These are phyloP conservation scores for Heliothis virescens DNA, from an alignment of 1,140 invertebrate genomes.

Conservation along the genomic window DNA sequence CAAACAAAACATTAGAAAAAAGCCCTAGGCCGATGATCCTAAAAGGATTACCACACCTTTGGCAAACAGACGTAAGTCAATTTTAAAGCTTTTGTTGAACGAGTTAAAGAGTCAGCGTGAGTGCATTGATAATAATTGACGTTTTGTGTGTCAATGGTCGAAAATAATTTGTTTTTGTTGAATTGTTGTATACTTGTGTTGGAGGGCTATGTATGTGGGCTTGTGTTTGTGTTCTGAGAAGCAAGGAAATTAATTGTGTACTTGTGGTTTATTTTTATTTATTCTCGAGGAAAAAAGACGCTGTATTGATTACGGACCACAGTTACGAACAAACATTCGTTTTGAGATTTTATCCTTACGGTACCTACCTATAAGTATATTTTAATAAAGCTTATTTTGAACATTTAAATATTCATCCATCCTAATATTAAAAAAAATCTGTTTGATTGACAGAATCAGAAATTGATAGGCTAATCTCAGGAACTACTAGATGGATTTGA, in stretches of 20 bases:
- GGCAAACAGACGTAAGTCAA: constrained; percentile 54
- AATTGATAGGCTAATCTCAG: too few species aligned
- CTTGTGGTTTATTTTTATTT: neutral
- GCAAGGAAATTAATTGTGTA: neutral
- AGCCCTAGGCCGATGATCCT: constrained; percentile 27
- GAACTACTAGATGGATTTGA: too few species aligned
- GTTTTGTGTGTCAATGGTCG: constrained; percentile 31
- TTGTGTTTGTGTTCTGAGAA: constrained; percentile 15
- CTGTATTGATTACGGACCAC: too few species aligned
- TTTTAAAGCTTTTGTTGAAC: constrained; percentile 67
- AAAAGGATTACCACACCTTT: constrained; percentile 58
- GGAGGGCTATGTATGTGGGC: constrained; percentile 22
- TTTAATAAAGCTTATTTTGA: too few species aligned
- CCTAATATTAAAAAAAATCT: too few species aligned
- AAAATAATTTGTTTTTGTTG: constrained; percentile 43
- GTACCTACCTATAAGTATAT: too few species aligned
- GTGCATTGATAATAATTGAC: constrained; percentile 20
- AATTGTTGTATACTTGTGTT: constrained; percentile 21
- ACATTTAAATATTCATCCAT: too few species aligned
- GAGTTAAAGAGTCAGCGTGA: constrained; percentile 53
- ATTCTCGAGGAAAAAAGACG: neutral
- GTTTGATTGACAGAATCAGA: too few species aligned
- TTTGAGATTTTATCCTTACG: too few species aligned
- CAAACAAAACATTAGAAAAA: neutral
- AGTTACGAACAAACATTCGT: too few species aligned